Base-by-base conservation (phyloP, 2,888 invertebrate genomes). In the Meganola albula region DNA sequence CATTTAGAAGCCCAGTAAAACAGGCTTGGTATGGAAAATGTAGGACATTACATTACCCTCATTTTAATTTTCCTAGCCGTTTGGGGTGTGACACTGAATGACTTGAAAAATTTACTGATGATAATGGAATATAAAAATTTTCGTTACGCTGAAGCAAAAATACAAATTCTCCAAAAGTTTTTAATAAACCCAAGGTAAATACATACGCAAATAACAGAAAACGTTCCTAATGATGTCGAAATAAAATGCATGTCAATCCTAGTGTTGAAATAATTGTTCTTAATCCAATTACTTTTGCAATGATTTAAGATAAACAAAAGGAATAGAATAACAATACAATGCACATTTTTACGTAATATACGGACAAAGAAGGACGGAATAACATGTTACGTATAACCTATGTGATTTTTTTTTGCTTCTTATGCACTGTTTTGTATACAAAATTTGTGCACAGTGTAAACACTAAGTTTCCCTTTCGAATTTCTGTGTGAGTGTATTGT, bases 381-480 rank as follows among this genome's bases (percentile, higher is more conserved):
- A 6, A 16, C 16, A 16, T 4, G 16, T 16, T 16, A 16, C 16
- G 16, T n/a, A n/a, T n/a, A n/a, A n/a, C n/a, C n/a, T n/a, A n/a
- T n/a, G n/a, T n/a, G n/a, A n/a, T n/a, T n/a, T n/a, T n/a, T n/a
- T n/a, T n/a, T n/a, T n/a, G n/a, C n/a, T n/a, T n/a, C n/a, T n/a
- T n/a, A n/a, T n/a, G n/a, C n/a, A n/a, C n/a, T n/a, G n/a, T n/a
- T n/a, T n/a, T n/a, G n/a, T n/a, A 16, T 6, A 16, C 4, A 4
- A 16, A 16, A 16, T 16, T 5, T 16, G 6, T 16, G 16, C 4
- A 16, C 6, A 16, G 6, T 6, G 16, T 16, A 16, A 16, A 16
- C 26, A 39, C 23, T 16, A 37, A 30, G 35, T 47, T 53, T 53
- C 53, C 43, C 51, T 53, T 53, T 53, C 33, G 43, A 44, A 44